Evolutionary conservation across 2,113 vertebrate species (phyloP), one percentile per base, ranked within the genome.

Genomic region (Oreotrochilus melanogaster): DNA sequence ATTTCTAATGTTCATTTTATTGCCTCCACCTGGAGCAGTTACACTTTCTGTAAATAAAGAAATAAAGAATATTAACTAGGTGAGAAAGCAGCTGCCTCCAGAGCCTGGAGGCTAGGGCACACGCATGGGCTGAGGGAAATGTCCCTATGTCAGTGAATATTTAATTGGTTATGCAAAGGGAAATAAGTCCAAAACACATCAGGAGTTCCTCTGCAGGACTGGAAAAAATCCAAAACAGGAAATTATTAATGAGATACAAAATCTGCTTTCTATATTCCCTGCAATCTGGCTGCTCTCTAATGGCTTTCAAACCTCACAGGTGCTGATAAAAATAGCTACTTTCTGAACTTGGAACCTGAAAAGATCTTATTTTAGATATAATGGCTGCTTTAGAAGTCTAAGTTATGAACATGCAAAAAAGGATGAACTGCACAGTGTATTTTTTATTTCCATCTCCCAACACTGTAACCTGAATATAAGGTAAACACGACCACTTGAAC

Each of bases 201-300:
- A 91, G 70, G 48, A 82, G 33, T 84, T 33, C 28, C 48, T 75
- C 57, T 51, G 48, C 39, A 74, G 31, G 76, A 39, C 51, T 72
- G 35, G 65, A 31, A 43, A 67, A 88, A 87, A 67, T 43, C 53
- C 33, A 67, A 85, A 92, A 2, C 24, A 67, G 56, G 57, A 60
- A 95, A 87, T 48, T 82, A 95, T 78, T 94, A 95, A 94, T 82
- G 89, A 91, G 39, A 73, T 73, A 91, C 1, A 1, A 93, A 91
- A 93, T 69, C 61, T 89, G 53, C 6, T 67, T 96, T 94, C 80
- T 72, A 45, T 53, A 69, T 89, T 92, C 27, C 43, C 64, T 85
- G 43, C 43, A 87, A 60, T 60, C 60, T 4, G 30, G 14, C 14
- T 72, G 25, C 60, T 91, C 61, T 81, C 28, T 91, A 75, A 64